Evolutionary conservation across 2,888 invertebrate species (phyloP), one percentile per base, ranked within the genome.

Genomic region (Eupithecia centaureata): DNA sequence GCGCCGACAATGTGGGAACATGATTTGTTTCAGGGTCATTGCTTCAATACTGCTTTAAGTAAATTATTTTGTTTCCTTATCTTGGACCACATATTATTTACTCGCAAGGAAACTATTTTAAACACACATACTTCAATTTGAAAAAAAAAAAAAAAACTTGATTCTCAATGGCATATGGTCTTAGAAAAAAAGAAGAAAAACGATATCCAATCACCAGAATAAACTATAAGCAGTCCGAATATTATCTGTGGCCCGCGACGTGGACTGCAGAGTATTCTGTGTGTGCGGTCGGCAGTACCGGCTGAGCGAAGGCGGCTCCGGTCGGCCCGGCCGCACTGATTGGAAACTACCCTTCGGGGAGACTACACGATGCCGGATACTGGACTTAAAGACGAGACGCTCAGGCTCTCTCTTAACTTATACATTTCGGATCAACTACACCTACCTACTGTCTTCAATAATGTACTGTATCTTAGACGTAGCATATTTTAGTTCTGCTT

Each of bases 261-360:
- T 18, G 4, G 42, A 18, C 18, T 2, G 18, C 10, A 7, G 38
- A n/a, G 38, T 15, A n/a, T n/a, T 33, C 38, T 7, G 8, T 18
- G 2, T 42, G 8, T 42, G 42, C 42, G 42, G 42, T 8, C 18
- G 18, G 18, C 18, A 42, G 42, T 18, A 18, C 18, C 38, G 8
- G 38, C 38, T 18, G 18, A n/a, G 35, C 5, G 42, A 18, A 18
- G 3, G 18, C 42, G 38, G n/a, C n/a, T 7, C 30, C 30, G n/a
- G n/a, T n/a, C n/a, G n/a, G n/a, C n/a, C n/a, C n/a, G n/a, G n/a
- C n/a, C n/a, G n/a, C n/a, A 18, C 54, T 65, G 68, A 69, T 69
- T 69, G 68, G 68, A 56, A 65, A 62, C 65, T 18, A 54, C 15
- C 61, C 59, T 59, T 22, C 22, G 32, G n/a, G 1, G 7, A 12